Conservation (phyloP, 2,888 invertebrate genomes). For the Drosophila antonietae region DNA sequence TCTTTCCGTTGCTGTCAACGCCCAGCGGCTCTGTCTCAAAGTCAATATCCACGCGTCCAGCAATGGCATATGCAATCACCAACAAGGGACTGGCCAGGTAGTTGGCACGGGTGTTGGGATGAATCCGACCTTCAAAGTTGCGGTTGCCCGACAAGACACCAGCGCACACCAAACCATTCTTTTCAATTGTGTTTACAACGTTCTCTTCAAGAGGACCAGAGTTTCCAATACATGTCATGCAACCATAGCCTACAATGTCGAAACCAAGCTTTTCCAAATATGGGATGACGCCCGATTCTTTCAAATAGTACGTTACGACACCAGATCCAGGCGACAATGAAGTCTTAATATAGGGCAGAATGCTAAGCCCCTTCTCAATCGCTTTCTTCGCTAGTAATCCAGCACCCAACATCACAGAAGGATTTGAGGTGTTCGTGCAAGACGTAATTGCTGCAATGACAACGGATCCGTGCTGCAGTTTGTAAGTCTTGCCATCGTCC, state of each 20-base stretch:
- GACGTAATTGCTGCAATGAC: conserved; percentile 99
- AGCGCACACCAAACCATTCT: conserved; percentile 97
- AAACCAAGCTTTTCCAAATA: conserved; percentile 95
- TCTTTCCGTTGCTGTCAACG: conserved; percentile 88
- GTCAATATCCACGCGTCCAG: conserved; percentile 97
- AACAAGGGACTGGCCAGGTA: conserved; percentile 98
- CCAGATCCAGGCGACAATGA: conserved; percentile 98
- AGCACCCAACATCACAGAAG: conserved; percentile 99
- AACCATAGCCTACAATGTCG: conserved; percentile 98
- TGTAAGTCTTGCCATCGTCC: conserved; percentile 91
- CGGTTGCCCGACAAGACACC: conserved; percentile 98
- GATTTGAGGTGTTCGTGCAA: conserved; percentile 99
- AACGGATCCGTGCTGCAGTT: conserved; percentile 94
- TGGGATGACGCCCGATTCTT: conserved; percentile 96
- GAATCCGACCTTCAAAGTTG: conserved; percentile 99
- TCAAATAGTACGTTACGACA: conserved; percentile 92
- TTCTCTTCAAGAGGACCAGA: conserved; percentile 97
- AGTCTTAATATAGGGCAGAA: conserved; percentile 97
- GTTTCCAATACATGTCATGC: conserved; percentile 99
- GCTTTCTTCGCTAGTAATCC: conserved; percentile 97
- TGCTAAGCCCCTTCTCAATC: conserved; percentile 94
- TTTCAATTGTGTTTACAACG: conserved; percentile 96
- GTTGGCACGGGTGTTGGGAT: conserved; percentile 98
- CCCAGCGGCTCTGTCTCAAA: conserved; percentile 94
- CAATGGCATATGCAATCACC: conserved; percentile 98